phyloP scores from a whole-genome alignment of 2,888 invertebrate genomes.

The Drosophila merina region DNA sequence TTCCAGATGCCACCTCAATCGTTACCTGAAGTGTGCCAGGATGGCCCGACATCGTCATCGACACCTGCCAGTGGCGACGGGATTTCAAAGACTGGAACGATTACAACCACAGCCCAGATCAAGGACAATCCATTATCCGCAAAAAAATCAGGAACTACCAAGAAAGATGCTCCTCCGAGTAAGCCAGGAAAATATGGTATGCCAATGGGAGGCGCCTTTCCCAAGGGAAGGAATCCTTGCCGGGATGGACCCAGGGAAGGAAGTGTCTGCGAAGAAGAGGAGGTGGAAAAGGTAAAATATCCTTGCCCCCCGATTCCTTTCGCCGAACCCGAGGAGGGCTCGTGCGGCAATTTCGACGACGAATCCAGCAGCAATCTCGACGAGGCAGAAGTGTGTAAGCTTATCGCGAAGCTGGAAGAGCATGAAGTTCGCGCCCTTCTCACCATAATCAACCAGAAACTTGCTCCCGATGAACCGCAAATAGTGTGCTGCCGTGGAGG shows the following conservation, averaged over 20 bases:
- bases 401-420: no score
- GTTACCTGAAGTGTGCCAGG: neutral
- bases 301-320: no score
- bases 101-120: neutral
- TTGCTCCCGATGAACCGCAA: no score
- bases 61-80: neutral
- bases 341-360: no score
- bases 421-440: no score
- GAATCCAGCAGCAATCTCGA: no score
- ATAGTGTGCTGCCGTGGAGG: no score
- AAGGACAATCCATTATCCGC: neutral
- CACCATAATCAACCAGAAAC: no score
- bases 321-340: no score
- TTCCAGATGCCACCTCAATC: neutral
- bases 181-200: neutral
- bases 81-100: neutral
- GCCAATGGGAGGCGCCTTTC: constrained; percentile 8
- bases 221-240: constrained; percentile 22
- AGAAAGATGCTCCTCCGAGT: neutral
- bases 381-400: no score
- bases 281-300: neutral
- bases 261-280: neutral
- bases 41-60: neutral
- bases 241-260: constrained; percentile 11
- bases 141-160: neutral